A percentile compares a stretch with the other conserved stretches of the same genome.
phyloP scores from a whole-genome alignment of 2,888 invertebrate species.

The Pammene fasciana region DNA sequence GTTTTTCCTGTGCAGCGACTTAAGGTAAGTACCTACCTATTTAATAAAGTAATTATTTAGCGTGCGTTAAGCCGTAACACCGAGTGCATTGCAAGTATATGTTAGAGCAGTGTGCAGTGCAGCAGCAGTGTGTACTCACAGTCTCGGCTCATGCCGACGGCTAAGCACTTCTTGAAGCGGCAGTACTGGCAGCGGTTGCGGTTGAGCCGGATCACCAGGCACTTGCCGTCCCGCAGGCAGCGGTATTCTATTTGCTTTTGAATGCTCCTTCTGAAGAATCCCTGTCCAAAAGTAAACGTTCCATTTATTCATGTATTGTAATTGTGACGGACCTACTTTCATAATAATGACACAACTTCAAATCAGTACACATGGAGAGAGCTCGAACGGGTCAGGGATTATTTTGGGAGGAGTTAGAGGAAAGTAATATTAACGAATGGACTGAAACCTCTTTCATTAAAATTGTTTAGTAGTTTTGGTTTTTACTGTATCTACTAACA shows the following conservation, averaged over 20 bases:
- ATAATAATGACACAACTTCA: slow-evolving; percentile 21
- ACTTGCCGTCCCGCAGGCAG: slow-evolving; percentile 96
- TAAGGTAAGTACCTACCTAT: background rate
- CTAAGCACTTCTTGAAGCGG: slow-evolving; percentile 97
- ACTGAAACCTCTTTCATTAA: background rate
- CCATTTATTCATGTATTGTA: slow-evolving; percentile 17
- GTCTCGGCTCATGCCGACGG: slow-evolving; percentile 98
- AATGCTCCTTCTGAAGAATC: slow-evolving; percentile 97
- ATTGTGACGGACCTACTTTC: slow-evolving; percentile 15
- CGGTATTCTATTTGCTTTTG: slow-evolving; percentile 98
- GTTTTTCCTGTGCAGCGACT: background rate
- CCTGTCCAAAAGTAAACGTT: slow-evolving; percentile 80
- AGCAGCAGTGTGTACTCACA: slow-evolving; percentile 88
- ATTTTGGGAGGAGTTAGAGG: slow-evolving; percentile 4
- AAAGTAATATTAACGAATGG: background rate
- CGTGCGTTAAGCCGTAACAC: background rate
- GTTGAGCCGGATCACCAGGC: slow-evolving; percentile 95
- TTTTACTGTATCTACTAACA: too few species aligned
- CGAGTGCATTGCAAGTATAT: background rate
- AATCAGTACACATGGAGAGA: slow-evolving; percentile 17
- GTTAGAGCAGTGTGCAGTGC: background rate
- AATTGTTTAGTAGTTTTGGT: too few species aligned
- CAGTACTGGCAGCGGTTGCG: slow-evolving; percentile 98
- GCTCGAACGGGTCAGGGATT: slow-evolving; percentile 13
- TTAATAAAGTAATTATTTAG: background rate